These are phyloP conservation scores for Pomacea maculata DNA, from an alignment of 1,140 invertebrate genomes.

Conservation along the genomic window DNA sequence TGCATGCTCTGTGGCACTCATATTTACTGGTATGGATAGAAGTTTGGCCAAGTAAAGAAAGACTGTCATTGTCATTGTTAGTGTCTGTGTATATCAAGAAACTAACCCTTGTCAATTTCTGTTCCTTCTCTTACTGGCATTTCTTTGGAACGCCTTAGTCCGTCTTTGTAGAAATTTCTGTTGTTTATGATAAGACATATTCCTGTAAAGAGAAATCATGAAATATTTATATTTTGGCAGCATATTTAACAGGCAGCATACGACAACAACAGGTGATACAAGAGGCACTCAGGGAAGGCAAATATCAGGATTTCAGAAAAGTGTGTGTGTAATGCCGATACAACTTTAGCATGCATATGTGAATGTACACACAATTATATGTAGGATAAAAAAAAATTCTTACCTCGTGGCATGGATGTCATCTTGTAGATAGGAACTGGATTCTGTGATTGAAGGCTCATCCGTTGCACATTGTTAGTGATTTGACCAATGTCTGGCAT, in stretches of 20 bases:
- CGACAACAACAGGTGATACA: neutral
- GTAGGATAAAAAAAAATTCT: neutral
- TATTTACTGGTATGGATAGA: too few species aligned
- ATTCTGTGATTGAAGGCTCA: neutral
- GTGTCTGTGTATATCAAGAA: neutral
- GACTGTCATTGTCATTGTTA: too few species aligned
- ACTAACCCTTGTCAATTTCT: slow-evolving; percentile 40
- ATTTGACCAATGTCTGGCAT: too few species aligned
- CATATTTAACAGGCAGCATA: neutral
- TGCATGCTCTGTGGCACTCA: too few species aligned
- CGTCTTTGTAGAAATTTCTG: slow-evolving; percentile 39
- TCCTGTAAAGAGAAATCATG: slow-evolving; percentile 28
- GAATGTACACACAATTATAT: neutral
- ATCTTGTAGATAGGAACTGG: slow-evolving; percentile 34
- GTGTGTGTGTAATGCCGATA: too few species aligned
- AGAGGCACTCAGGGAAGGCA: neutral
- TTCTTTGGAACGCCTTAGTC: slow-evolving; percentile 22
- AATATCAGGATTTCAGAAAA: neutral
- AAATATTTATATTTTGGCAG: neutral
- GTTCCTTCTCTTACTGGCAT: slow-evolving; percentile 42
- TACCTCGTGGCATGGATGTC: slow-evolving; percentile 41
- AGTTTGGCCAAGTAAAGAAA: too few species aligned
- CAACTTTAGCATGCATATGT: neutral
- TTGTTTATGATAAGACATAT: slow-evolving; percentile 55
- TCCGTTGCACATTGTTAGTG: neutral